Conservation (phyloP, 2,113 vertebrate genomes). For the Oreotrochilus melanogaster region DNA sequence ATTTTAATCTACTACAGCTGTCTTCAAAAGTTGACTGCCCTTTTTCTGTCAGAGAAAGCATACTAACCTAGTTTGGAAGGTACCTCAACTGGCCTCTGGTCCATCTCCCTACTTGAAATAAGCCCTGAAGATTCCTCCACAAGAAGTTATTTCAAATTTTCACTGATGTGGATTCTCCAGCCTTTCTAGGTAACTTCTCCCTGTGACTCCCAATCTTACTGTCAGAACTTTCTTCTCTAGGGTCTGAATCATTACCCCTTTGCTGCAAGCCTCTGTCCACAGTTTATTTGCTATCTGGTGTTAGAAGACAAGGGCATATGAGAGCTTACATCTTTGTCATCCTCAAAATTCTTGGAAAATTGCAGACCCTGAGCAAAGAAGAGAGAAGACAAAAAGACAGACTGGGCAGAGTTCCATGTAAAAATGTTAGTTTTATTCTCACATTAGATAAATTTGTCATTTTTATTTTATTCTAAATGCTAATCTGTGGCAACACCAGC, state of each 20-base stretch:
- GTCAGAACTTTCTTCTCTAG: not conserved
- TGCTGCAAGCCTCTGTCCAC: not conserved
- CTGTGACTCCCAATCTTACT: rapidly evolving
- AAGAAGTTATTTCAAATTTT: not conserved
- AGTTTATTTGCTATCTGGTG: not conserved
- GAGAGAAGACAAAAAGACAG: not conserved
- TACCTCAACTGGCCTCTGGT: not conserved
- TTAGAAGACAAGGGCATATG: not conserved
- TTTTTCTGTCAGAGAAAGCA: slow-evolving; percentile 29
- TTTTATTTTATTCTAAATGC: slow-evolving; percentile 57
- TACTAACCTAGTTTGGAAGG: slow-evolving; percentile 43
- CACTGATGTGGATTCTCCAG: not conserved
- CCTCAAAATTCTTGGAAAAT: not conserved
- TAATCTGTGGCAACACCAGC: slow-evolving; percentile 67
- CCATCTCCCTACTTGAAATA: not conserved
- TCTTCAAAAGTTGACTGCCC: not conserved
- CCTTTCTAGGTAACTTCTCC: not conserved
- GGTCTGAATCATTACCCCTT: not conserved
- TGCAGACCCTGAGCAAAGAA: not conserved
- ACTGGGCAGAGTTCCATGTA: not conserved
- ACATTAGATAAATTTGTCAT: slow-evolving; percentile 44
- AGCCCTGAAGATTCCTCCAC: not conserved
- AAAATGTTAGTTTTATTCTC: slow-evolving; percentile 27
- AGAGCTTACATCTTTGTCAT: not conserved
- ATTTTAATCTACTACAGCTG: slow-evolving; percentile 17